phyloP scores from a whole-genome alignment of 2,797 vertebrate species.

The Morus bassanus region DNA sequence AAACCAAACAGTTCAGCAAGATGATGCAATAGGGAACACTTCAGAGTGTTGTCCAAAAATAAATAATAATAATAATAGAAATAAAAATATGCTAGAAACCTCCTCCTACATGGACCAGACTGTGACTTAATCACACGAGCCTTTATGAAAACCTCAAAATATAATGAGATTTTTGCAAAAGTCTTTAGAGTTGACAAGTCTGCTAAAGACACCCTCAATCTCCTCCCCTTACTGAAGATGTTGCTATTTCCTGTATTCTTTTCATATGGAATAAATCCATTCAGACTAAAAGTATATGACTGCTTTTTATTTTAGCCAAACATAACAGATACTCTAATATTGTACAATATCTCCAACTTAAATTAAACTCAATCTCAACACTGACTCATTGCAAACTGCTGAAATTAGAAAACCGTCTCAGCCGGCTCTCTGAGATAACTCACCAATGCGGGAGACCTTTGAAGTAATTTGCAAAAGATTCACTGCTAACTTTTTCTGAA shows the following conservation, averaged over 20 bases:
- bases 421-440: background rate
- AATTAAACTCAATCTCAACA: background rate
- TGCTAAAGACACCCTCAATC: background rate
- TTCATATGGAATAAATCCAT: background rate
- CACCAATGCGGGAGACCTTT: background rate
- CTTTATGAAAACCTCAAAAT: background rate
- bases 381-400: background rate
- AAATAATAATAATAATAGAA: background rate
- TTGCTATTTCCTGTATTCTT: background rate
- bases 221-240: background rate
- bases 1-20: background rate
- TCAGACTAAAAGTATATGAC: background rate
- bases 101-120: background rate
- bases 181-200: background rate
- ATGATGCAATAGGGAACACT: conserved; percentile 6
- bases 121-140: background rate
- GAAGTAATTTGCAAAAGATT: background rate
- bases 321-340: background rate
- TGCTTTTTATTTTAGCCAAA: background rate
- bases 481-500: background rate
- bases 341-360: background rate
- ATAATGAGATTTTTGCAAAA: background rate
- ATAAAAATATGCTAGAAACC: background rate
- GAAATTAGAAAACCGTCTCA: background rate
- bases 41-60: background rate